Evolutionary conservation across 2,888 invertebrate species (phyloP).

Genomic region (Platynereis dumerilii): DNA sequence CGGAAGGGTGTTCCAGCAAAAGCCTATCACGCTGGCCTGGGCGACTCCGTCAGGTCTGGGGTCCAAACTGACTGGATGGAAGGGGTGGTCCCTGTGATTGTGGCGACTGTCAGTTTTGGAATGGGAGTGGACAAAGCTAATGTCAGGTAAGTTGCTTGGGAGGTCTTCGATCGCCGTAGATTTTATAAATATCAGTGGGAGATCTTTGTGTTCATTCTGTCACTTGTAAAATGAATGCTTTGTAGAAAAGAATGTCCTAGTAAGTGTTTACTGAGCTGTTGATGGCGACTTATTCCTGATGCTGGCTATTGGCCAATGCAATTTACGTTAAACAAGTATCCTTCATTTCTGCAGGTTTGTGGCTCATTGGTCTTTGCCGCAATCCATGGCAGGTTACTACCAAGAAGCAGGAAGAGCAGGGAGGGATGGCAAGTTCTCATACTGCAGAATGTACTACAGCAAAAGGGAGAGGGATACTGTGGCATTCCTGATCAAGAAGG

Average conservation of each 20-base stretch:
- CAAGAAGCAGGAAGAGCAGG: constrained; percentile 97
- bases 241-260: too few relatives aligned
- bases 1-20: constrained; percentile 72
- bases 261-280: too few relatives aligned
- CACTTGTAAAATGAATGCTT: too few relatives aligned
- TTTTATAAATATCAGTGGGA: too few relatives aligned
- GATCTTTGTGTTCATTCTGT: too few relatives aligned
- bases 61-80: constrained; percentile 92
- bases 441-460: constrained; percentile 91
- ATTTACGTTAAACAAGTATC: too few relatives aligned
- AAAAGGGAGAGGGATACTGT: constrained; percentile 81
- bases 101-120: constrained; percentile 97
- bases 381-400: constrained; percentile 94
- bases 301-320: not conserved
- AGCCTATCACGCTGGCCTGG: constrained; percentile 84
- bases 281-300: too few relatives aligned
- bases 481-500: constrained; percentile 78
- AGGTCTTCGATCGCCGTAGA: too few relatives aligned
- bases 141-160: constrained; percentile 72
- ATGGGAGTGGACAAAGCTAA: constrained; percentile 98
- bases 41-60: constrained; percentile 71
- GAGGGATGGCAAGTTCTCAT: constrained; percentile 87
- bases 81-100: constrained; percentile 87
- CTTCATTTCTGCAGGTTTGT: constrained; percentile 86
- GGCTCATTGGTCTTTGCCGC: constrained; percentile 94